Conservation (phyloP, 2,797 vertebrate genomes). For the Coracias cyanogaster region DNA sequence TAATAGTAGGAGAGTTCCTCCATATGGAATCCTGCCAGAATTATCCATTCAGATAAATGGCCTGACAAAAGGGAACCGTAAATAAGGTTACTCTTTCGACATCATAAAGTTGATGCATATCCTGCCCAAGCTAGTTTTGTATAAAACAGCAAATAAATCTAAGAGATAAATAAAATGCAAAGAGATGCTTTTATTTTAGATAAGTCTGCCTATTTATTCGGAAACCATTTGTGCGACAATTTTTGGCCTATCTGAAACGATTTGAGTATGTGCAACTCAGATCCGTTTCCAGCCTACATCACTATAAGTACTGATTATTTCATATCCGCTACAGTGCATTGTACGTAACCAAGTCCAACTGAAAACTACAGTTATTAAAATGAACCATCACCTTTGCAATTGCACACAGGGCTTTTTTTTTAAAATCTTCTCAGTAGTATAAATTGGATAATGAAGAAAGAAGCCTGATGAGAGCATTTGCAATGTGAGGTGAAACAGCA, state of each 20-base stretch:
- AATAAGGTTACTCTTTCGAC: constrained; percentile 29
- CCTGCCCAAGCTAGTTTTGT: constrained; percentile 25
- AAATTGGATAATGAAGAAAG: constrained; percentile 18
- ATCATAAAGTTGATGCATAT: constrained; percentile 42
- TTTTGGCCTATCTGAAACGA: background rate
- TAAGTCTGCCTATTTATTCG: constrained; percentile 40
- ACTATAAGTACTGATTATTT: constrained; percentile 31
- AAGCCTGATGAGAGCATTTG: background rate
- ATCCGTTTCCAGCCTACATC: background rate
- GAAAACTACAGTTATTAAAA: constrained; percentile 33
- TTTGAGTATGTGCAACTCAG: background rate
- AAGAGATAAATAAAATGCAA: constrained; percentile 42
- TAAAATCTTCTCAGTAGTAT: background rate
- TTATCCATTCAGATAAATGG: constrained; percentile 25
- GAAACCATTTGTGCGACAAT: background rate
- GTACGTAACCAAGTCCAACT: background rate
- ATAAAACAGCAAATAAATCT: constrained; percentile 59
- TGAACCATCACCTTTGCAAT: background rate
- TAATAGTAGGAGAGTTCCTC: background rate
- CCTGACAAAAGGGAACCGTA: constrained; percentile 48
- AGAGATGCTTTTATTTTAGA: constrained; percentile 35
- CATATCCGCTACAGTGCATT: constrained; percentile 1
- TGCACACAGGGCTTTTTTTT: background rate
- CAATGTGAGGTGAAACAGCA: background rate
- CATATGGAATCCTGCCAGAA: constrained; percentile 22